Conservation (phyloP, 2,113 vertebrate genomes). For the Xenopus laevis region DNA sequence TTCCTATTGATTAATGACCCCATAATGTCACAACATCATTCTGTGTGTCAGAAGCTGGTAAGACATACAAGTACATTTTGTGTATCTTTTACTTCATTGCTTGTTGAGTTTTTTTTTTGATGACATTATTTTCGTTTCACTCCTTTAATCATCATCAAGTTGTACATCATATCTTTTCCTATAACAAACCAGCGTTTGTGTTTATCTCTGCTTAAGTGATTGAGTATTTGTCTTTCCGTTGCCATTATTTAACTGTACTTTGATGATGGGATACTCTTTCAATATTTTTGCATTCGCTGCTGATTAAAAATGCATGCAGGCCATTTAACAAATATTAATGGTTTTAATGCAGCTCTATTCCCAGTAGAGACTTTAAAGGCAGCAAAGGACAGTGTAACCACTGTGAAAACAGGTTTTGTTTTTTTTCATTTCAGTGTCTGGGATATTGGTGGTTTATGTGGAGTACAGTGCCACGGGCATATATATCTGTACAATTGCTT, state of each 20-base stretch:
- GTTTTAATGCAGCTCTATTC: slow-evolving; percentile 45
- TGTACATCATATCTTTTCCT: slow-evolving; percentile 25
- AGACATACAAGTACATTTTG: no score
- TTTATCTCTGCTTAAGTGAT: slow-evolving; percentile 51
- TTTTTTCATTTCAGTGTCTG: no score
- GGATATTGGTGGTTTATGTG: no score
- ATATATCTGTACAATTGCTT: no score
- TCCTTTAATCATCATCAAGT: slow-evolving; percentile 45
- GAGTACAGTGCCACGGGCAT: no score
- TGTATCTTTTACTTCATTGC: no score
- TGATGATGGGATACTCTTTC: slow-evolving; percentile 47
- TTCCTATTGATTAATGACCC: no score
- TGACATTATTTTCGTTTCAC: neutral
- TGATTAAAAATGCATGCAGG: slow-evolving; percentile 67
- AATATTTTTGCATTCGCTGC: slow-evolving; percentile 47
- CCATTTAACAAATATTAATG: slow-evolving; percentile 52
- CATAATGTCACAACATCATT: no score
- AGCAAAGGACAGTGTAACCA: neutral
- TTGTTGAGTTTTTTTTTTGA: slow-evolving; percentile 2
- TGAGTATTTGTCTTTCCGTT: slow-evolving; percentile 47
- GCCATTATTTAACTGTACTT: slow-evolving; percentile 58
- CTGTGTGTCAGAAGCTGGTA: no score
- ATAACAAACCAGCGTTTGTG: slow-evolving; percentile 13
- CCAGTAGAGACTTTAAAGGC: slow-evolving; percentile 24
- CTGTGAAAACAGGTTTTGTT: neutral